Evolutionary conservation across 2,797 vertebrate species (phyloP).

Genomic region (Syngnathus acus): DNA sequence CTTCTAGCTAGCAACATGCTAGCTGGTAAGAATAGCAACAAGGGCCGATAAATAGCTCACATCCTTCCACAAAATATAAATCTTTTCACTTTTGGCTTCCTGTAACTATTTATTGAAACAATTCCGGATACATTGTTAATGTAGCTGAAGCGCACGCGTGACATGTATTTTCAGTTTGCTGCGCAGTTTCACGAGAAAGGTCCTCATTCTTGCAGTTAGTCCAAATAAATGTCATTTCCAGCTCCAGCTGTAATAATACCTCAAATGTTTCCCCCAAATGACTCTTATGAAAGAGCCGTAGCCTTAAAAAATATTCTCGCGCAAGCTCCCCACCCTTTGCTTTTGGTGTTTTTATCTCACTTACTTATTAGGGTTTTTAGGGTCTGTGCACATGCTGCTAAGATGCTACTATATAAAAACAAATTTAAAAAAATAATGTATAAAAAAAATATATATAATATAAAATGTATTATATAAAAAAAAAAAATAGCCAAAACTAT

Average conservation of each 20-base stretch:
- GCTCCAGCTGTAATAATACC: constrained; percentile 32
- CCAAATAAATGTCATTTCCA: constrained; percentile 40
- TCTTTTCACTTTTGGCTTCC: background rate
- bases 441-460: no score
- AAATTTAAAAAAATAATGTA: no score
- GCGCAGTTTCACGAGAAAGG: constrained; percentile 10
- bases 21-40: background rate
- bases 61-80: background rate
- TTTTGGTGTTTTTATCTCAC: constrained; percentile 3
- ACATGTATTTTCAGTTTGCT: constrained; percentile 1
- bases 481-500: no score
- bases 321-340: constrained; percentile 8
- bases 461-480: no score
- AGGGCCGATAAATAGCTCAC: background rate
- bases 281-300: constrained; percentile 17
- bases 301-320: constrained; percentile 8
- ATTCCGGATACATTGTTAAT: background rate
- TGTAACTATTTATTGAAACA: background rate
- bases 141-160: constrained; percentile 6
- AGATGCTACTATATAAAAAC: background rate
- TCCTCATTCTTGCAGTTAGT: constrained; percentile 27
- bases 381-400: background rate
- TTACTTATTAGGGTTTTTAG: background rate
- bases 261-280: constrained; percentile 4
- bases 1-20: background rate